Conservation (phyloP, 2,113 vertebrate species). For the Platysteira castanea region DNA sequence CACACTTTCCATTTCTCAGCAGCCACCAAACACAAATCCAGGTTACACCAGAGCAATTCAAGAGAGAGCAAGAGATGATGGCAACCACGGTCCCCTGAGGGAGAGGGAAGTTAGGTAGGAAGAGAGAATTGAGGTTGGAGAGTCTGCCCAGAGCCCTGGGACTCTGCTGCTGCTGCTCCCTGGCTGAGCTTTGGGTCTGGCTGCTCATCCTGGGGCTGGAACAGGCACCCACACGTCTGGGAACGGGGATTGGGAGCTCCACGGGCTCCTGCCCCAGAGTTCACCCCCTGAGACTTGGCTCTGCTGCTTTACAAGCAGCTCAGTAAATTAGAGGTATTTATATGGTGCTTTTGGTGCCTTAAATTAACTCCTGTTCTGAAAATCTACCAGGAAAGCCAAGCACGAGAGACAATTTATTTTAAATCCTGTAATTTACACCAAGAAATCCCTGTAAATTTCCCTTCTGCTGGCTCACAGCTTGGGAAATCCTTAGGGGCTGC, state of each 20-base stretch:
- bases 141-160: neutral
- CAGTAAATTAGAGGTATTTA: neutral
- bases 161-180: neutral
- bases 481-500: neutral
- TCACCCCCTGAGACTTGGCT: neutral
- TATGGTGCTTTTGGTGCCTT: neutral
- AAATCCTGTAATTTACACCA: neutral
- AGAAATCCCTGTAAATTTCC: neutral
- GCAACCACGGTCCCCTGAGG: neutral
- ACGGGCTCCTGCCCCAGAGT: neutral
- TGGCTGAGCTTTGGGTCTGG: neutral
- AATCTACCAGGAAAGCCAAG: neutral
- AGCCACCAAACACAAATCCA: neutral
- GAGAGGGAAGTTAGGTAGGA: neutral
- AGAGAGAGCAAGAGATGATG: neutral
- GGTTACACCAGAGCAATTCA: neutral
- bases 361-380: neutral
- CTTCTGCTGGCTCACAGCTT: neutral
- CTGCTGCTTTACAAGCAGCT: neutral
- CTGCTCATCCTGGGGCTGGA: neutral
- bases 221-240: rapidly evolving
- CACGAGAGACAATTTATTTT: neutral
- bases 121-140: neutral
- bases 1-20: neutral
- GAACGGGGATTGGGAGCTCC: rapidly evolving